Evolutionary conservation across 2,113 vertebrate genomes (phyloP).

Genomic region (Myotis brandtii): DNA sequence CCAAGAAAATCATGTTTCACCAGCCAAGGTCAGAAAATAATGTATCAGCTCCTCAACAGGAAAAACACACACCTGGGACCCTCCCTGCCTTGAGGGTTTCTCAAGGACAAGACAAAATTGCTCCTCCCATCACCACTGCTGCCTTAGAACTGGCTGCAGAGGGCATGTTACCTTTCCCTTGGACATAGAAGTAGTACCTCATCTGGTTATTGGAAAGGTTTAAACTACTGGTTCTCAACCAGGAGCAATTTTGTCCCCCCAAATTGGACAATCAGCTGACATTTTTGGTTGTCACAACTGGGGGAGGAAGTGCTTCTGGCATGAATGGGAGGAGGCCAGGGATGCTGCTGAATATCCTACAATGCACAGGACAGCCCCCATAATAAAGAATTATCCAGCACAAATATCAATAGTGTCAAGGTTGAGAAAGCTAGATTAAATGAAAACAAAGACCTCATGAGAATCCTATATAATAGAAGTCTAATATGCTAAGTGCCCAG

Average conservation of each 20-base stretch:
- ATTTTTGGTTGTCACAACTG: neutral
- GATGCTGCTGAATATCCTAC: neutral
- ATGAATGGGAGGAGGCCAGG: neutral
- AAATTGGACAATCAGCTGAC: neutral
- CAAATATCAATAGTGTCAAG: neutral
- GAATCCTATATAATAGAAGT: too few relatives aligned
- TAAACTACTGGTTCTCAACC: neutral
- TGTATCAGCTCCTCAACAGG: neutral
- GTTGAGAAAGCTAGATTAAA: neutral
- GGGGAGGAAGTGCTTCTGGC: too few relatives aligned
- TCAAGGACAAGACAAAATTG: neutral
- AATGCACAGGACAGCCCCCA: neutral
- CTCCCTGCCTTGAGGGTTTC: neutral
- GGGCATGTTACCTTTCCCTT: neutral
- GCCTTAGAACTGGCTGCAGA: neutral
- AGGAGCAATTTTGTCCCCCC: neutral
- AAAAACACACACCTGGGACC: neutral
- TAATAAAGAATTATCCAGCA: neutral
- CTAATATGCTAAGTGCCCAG: too few relatives aligned
- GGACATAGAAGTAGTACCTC: neutral
- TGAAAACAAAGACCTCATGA: neutral
- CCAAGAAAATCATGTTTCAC: neutral
- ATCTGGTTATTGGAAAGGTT: neutral
- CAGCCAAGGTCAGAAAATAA: neutral
- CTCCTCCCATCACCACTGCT: fast-evolving